phyloP scores from a whole-genome alignment of 2,888 invertebrate species.

The Cataglyphis cursor region DNA sequence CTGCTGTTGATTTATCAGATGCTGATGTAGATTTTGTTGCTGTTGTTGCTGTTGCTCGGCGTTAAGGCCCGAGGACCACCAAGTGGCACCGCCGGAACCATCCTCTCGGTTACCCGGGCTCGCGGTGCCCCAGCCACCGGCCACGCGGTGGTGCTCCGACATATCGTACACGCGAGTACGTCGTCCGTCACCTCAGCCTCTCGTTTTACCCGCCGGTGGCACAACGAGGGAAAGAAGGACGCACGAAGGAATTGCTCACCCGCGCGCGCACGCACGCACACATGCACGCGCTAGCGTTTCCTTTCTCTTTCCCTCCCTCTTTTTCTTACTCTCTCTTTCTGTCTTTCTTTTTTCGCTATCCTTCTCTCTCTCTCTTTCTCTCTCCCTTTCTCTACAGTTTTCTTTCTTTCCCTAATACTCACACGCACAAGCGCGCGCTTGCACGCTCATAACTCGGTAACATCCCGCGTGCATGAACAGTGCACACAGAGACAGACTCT shows the following conservation, averaged over 20 bases:
- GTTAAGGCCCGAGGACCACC: constrained; percentile 88
- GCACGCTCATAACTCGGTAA: constrained; percentile 66
- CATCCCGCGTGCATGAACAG: constrained; percentile 68
- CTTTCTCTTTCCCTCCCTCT: constrained; percentile 61
- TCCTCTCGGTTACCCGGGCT: constrained; percentile 87
- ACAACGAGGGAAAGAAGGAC: constrained; percentile 70
- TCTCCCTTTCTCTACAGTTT: constrained; percentile 63
- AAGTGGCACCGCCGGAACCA: constrained; percentile 86
- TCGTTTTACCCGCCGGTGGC: constrained; percentile 71
- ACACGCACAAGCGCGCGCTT: constrained; percentile 68
- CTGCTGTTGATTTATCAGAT: constrained; percentile 88
- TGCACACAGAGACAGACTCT: constrained; percentile 40
- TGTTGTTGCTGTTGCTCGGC: constrained; percentile 86
- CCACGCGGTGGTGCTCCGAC: constrained; percentile 90
- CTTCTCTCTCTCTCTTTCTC: constrained; percentile 54
- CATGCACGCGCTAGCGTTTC: constrained; percentile 59
- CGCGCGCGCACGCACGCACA: constrained; percentile 47
- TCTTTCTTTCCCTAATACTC: constrained; percentile 57
- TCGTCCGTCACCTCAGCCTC: constrained; percentile 79
- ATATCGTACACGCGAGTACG: constrained; percentile 84
- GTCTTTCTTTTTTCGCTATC: constrained; percentile 15
- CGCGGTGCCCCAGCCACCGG: constrained; percentile 88
- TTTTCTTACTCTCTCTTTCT: constrained; percentile 62
- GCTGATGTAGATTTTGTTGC: constrained; percentile 85
- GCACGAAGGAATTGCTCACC: constrained; percentile 65